These are phyloP conservation scores for Leistus spinibarbis DNA, from an alignment of 2,888 invertebrate genomes.

Conservation along the genomic window DNA sequence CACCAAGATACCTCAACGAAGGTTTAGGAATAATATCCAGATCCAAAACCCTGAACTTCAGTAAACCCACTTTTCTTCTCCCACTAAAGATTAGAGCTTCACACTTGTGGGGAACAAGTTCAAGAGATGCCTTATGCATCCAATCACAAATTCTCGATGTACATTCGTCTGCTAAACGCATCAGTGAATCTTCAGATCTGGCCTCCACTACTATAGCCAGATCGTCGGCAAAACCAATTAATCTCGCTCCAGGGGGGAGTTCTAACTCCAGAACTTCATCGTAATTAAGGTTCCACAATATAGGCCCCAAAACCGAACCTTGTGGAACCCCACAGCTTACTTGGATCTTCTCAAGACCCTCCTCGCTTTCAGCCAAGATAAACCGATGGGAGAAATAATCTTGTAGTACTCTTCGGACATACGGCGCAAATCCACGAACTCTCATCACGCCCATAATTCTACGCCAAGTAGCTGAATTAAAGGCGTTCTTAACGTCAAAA, in stretches of 20 bases:
- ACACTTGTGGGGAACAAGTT: no score
- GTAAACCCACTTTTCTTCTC: no score
- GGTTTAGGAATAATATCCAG: no score
- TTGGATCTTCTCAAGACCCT: background rate
- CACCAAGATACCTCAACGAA: no score
- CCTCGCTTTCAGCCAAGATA: slow-evolving; percentile 18
- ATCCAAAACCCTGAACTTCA: no score
- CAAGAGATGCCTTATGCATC: background rate
- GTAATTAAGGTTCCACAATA: slow-evolving; percentile 39
- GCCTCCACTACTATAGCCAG: slow-evolving; percentile 2
- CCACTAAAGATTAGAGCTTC: no score
- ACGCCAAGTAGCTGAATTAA: slow-evolving; percentile 40
- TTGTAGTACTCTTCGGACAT: slow-evolving; percentile 23
- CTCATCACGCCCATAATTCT: slow-evolving; percentile 6
- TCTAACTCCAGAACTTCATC: slow-evolving; percentile 26
- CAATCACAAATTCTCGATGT: background rate
- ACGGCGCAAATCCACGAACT: background rate
- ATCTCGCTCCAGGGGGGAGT: background rate
- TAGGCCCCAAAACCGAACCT: slow-evolving; percentile 40
- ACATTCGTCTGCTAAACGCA: background rate
- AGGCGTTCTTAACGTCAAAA: slow-evolving; percentile 32
- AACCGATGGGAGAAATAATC: slow-evolving; percentile 14
- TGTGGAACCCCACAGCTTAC: slow-evolving; percentile 40
- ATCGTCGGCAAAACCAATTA: slow-evolving; percentile 17
- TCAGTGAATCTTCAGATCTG: background rate